Conservation (phyloP, 2,888 invertebrate genomes). For the Mimas tiliae region DNA sequence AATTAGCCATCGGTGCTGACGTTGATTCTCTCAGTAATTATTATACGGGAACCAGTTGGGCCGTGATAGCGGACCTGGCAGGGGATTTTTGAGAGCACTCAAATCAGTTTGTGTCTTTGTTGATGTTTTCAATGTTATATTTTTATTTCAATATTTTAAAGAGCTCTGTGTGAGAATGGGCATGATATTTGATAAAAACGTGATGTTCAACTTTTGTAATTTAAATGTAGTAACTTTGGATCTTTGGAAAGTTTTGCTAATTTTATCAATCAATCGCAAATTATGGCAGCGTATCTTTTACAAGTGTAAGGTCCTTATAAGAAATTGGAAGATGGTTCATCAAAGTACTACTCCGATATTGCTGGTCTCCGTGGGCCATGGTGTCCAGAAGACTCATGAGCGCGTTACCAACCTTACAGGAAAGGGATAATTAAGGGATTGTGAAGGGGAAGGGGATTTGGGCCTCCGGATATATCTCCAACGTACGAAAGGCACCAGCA, state of each 20-base stretch:
- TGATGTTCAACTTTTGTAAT: background rate
- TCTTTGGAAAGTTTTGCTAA: background rate
- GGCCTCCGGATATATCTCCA: no score
- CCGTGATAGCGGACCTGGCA: conserved; percentile 39
- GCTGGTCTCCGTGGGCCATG: no score
- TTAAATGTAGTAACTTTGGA: background rate
- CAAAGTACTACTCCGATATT: no score
- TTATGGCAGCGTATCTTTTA: no score
- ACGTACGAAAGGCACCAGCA: no score
- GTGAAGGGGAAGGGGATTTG: no score
- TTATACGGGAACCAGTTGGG: conserved; percentile 65
- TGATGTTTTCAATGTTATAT: conserved; percentile 29
- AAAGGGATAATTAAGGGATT: no score
- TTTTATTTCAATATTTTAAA: conserved; percentile 29
- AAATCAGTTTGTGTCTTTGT: conserved; percentile 34
- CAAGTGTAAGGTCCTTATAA: no score
- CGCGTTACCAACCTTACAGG: no score
- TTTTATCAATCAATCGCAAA: background rate
- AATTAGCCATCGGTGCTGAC: conserved; percentile 76
- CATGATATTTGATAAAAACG: background rate
- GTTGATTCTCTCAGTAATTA: conserved; percentile 76
- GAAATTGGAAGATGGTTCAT: no score
- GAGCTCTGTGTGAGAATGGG: conserved; percentile 17
- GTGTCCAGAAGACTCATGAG: no score
- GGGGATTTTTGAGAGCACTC: conserved; percentile 37